Evolutionary conservation across 2,113 vertebrate species (phyloP).

Genomic region (Chloropsis hardwickii): DNA sequence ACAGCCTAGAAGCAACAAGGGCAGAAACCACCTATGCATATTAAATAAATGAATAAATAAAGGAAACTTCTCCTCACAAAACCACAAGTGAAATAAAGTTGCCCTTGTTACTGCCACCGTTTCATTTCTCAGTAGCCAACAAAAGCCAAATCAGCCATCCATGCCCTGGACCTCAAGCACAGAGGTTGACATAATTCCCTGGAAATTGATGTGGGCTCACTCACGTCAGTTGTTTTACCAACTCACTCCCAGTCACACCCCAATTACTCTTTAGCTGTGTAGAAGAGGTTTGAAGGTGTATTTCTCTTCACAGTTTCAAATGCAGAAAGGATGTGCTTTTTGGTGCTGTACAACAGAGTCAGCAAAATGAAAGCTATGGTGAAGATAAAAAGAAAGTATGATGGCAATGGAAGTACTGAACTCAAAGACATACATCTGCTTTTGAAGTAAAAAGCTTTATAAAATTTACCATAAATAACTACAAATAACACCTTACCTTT

Average conservation of each 20-base stretch:
- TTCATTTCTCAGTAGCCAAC: neutral
- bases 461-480: neutral
- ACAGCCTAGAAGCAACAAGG: neutral
- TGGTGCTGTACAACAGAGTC: neutral
- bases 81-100: neutral
- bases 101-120: neutral
- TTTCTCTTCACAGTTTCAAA: neutral
- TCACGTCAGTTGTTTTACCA: neutral
- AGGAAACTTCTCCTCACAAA: neutral
- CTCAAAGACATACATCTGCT: neutral
- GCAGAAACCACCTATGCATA: neutral
- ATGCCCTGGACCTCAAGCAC: neutral
- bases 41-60: conserved; percentile 5
- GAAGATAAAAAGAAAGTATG: neutral
- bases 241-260: neutral
- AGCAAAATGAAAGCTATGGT: neutral
- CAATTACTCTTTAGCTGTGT: neutral
- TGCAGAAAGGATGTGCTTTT: neutral
- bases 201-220: neutral
- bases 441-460: neutral
- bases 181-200: conserved; percentile 5
- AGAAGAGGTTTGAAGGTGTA: neutral
- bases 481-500: neutral
- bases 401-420: neutral
- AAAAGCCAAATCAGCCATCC: neutral